Evolutionary conservation across 2,113 vertebrate genomes (phyloP), one percentile per base, ranked within the genome.

Genomic region (Aspidoscelis tigris): DNA sequence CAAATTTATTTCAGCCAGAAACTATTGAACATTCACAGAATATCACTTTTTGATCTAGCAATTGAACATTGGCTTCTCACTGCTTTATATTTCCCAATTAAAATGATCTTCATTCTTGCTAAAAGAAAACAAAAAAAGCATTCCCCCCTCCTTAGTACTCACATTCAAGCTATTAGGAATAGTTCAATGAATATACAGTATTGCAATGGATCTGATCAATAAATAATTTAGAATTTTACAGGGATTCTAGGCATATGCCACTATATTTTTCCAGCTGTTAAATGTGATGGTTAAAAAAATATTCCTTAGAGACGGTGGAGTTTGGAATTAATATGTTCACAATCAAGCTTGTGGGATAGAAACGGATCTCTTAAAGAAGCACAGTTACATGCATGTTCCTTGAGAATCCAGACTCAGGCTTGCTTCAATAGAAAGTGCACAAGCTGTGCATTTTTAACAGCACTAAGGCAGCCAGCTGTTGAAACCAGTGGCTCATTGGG

Each of bases 401-500:
- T 26, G 77, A 86, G 33, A 73, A 80, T 73, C 76, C 55, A 73
- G 76, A 41, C 58, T 61, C 82, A 9, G 21, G 24, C 61, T 64
- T 22, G 81, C 71, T 79, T 61, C 26, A 18, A 70, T 72, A 64
- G 16, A 33, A 43, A 84, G 71, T 0, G 0, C 85, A 72, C 20
- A 44, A 90, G 75, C 71, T 81, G 12, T 83, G 64, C 39, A 78
- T 82, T 81, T 61, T 72, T 76, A 83, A 80, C 53, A 70, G 10
- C 0, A 1, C 69, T 58, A 87, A 43, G 73, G 26, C 26, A 50
- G 43, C 65, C 9, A 21, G 18, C 50, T 43, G 82, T 84, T 84
- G 9, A 65, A 70, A 47, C 88, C 86, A 86, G n/a, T 47, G 0
- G 0, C 73, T 71, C n/a, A 70, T 80, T 82, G 75, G n/a, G 69